Conservation (phyloP, 2,113 vertebrate species). For the Chamaetylas fuelleborni region DNA sequence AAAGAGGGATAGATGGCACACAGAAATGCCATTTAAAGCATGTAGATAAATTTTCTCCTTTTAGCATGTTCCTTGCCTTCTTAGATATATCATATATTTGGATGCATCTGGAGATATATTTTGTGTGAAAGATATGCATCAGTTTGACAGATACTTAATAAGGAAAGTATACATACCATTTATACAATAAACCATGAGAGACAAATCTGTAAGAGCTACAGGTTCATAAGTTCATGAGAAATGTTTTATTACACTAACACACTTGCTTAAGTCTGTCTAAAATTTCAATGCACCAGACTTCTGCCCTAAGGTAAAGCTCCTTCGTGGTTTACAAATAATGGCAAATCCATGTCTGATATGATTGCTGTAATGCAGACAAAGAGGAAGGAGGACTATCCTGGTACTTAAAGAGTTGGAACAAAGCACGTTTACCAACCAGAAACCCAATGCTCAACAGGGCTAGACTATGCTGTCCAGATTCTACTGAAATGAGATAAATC, state of each 20-base stretch:
- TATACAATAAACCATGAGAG: slow-evolving; percentile 14
- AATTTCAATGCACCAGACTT: slow-evolving; percentile 22
- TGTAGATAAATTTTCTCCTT: not conserved
- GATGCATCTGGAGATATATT: not conserved
- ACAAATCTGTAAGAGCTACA: slow-evolving; percentile 14
- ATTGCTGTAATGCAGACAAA: slow-evolving; percentile 22
- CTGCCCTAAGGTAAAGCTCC: not conserved
- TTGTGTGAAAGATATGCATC: slow-evolving; percentile 3
- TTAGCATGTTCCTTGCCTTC: not conserved
- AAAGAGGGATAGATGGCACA: not conserved
- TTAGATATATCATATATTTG: not conserved
- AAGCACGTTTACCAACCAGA: not conserved
- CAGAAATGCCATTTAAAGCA: not conserved
- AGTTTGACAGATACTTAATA: slow-evolving; percentile 35
- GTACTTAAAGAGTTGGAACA: not conserved
- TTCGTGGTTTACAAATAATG: slow-evolving; percentile 44
- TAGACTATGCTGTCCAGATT: not conserved
- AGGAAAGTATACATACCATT: slow-evolving; percentile 10
- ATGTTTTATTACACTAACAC: slow-evolving; percentile 50
- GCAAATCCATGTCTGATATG: slow-evolving; percentile 25
- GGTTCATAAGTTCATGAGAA: slow-evolving; percentile 67
- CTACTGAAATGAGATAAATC: not conserved
- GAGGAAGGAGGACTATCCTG: slow-evolving; percentile 37
- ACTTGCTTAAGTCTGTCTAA: slow-evolving; percentile 40
- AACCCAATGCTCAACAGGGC: not conserved